Evolutionary conservation across 2,888 invertebrate species (phyloP).

Genomic region (Cryptocheilus praepositus): DNA sequence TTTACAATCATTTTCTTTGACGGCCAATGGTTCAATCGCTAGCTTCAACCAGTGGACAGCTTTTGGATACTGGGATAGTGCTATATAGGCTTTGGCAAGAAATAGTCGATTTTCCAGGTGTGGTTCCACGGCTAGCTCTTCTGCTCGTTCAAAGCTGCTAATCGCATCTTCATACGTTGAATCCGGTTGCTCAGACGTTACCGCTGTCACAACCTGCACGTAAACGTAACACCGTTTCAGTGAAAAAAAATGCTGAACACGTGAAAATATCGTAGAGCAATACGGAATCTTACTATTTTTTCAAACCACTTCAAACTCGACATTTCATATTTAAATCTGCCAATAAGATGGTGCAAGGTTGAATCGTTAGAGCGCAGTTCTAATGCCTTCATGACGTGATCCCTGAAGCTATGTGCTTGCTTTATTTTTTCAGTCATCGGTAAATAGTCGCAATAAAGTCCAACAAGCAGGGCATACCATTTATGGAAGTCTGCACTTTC

Average conservation of each 20-base stretch:
- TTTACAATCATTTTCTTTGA: constrained; percentile 52
- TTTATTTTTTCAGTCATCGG: constrained; percentile 80
- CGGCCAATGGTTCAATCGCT: constrained; percentile 45
- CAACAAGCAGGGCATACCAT: constrained; percentile 84
- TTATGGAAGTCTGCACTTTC: constrained; percentile 80
- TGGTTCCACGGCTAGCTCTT: constrained; percentile 75
- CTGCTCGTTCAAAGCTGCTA: constrained; percentile 77
- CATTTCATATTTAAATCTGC: constrained; percentile 83
- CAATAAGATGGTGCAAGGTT: constrained; percentile 81
- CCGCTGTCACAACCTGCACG: constrained; percentile 77
- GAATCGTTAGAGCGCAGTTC: constrained; percentile 79
- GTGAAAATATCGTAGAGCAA: neutral
- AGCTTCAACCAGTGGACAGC: constrained; percentile 76
- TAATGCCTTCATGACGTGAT: constrained; percentile 82
- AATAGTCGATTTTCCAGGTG: constrained; percentile 79
- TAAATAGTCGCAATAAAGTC: constrained; percentile 79
- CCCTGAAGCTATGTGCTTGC: constrained; percentile 81
- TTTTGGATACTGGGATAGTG: constrained; percentile 74
- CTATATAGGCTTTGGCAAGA: constrained; percentile 79
- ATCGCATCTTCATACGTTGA: constrained; percentile 81
- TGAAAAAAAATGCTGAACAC: neutral
- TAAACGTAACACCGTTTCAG: neutral
- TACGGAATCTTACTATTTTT: constrained; percentile 72
- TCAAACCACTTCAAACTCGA: constrained; percentile 81
- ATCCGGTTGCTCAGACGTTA: constrained; percentile 81